Conservation (phyloP, 2,888 invertebrate genomes). For the Melangyna quadrimaculata region DNA sequence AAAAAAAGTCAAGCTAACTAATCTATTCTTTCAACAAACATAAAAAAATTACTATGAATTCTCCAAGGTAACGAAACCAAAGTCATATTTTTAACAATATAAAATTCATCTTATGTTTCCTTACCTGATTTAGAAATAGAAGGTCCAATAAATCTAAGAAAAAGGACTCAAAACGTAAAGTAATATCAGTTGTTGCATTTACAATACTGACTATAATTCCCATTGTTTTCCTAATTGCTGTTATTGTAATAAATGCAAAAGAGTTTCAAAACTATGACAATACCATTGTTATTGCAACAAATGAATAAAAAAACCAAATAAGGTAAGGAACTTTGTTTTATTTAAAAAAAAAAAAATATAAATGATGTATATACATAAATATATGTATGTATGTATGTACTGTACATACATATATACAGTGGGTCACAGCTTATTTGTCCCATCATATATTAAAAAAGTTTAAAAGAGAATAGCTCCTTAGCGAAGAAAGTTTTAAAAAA, state of each 20-base stretch:
- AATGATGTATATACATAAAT: too few species aligned
- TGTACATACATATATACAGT: too few species aligned
- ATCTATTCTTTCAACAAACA: not conserved
- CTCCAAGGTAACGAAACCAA: not conserved
- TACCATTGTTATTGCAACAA: not conserved
- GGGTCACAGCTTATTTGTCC: too few species aligned
- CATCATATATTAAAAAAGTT: too few species aligned
- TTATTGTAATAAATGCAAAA: not conserved
- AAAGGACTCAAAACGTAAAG: too few species aligned
- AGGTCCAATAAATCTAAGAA: not conserved
- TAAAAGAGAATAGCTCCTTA: too few species aligned
- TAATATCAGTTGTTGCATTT: not conserved
- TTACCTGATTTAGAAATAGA: not conserved
- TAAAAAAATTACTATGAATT: not conserved
- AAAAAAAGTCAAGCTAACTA: too few species aligned
- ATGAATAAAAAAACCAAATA: not conserved
- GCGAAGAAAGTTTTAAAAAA: too few species aligned
- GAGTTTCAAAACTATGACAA: not conserved
- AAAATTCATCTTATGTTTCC: not conserved
- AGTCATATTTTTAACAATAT: not conserved
- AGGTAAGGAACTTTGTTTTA: not conserved
- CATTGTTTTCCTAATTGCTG: not conserved
- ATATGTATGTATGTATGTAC: too few species aligned
- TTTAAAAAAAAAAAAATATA: too few species aligned
- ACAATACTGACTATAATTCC: not conserved